Percentiles rank a stretch among this genome's conserved stretches.
phyloP scores from a whole-genome alignment of 2,888 invertebrate species.

The Coelinius sp. region DNA sequence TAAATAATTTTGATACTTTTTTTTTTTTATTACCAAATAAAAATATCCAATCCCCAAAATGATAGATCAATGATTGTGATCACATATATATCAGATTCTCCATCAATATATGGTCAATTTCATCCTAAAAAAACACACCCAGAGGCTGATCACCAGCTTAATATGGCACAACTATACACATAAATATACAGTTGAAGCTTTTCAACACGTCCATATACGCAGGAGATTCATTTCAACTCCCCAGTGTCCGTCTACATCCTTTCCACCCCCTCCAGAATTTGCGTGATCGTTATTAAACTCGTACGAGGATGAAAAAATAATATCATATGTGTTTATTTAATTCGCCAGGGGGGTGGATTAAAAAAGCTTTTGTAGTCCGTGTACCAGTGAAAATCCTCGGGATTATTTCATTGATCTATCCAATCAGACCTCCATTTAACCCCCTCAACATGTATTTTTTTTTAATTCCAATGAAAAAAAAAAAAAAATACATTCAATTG shows the following conservation, averaged over 20 bases:
- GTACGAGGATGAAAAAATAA: conserved; percentile 67
- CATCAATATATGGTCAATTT: conserved; percentile 28
- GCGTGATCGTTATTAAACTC: conserved; percentile 45
- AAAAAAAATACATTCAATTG: conserved; percentile 17
- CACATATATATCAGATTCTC: not conserved
- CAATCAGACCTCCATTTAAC: conserved; percentile 36
- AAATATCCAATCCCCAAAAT: conserved; percentile 22
- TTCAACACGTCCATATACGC: not conserved
- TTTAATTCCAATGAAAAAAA: no score
- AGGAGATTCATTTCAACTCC: conserved; percentile 11
- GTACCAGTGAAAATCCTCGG: conserved; percentile 60
- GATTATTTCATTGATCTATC: conserved; percentile 55
- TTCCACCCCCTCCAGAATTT: conserved; percentile 4
- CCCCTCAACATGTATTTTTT: conserved; percentile 8
- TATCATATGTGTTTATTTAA: conserved; percentile 67
- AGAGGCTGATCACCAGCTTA: conserved; percentile 16
- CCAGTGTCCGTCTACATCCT: conserved; percentile 2
- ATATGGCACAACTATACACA: conserved; percentile 14
- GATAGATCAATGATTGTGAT: conserved; percentile 22
- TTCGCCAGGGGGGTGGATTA: conserved; percentile 63
- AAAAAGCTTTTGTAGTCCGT: conserved; percentile 63
- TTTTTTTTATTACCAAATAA: not conserved
- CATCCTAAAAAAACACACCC: conserved; percentile 31
- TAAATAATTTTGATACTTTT: conserved; percentile 1
- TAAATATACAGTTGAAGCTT: conserved; percentile 1